Conservation (phyloP, 2,888 invertebrate species). For the Maniola hyperantus region DNA sequence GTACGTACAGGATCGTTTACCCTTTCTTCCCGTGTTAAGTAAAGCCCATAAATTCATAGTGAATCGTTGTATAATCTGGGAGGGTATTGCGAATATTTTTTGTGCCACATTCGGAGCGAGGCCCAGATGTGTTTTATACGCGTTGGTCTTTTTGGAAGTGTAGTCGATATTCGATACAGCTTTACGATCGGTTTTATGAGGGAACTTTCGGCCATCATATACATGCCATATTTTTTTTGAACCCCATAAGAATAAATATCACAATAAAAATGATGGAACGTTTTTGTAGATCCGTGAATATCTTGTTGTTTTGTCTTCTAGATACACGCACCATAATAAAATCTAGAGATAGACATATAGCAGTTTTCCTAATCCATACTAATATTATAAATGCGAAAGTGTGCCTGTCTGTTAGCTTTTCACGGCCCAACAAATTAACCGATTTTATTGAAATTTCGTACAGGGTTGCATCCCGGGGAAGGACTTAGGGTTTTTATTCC, state of each 20-base stretch:
- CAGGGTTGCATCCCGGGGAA: too few relatives aligned
- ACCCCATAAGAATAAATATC: not conserved
- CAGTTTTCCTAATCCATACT: too few relatives aligned
- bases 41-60: slow-evolving; percentile 18
- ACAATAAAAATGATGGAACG: not conserved
- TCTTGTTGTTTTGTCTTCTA: too few relatives aligned
- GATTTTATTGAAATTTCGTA: too few relatives aligned
- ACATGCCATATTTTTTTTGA: slow-evolving; percentile 23
- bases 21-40: not conserved
- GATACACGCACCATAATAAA: too few relatives aligned
- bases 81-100: slow-evolving; percentile 28
- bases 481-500: too few relatives aligned
- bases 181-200: slow-evolving; percentile 30
- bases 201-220: slow-evolving; percentile 28
- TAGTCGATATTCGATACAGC: slow-evolving; percentile 30
- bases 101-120: slow-evolving; percentile 13
- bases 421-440: too few relatives aligned
- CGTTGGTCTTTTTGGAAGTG: slow-evolving; percentile 26
- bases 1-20: not conserved
- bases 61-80: slow-evolving; percentile 3
- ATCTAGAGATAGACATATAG: too few relatives aligned
- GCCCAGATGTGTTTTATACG: slow-evolving; percentile 35
- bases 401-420: too few relatives aligned
- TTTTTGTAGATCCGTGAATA: too few relatives aligned
- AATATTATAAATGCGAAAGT: too few relatives aligned